Percentiles rank a stretch among this genome's conserved stretches.
Evolutionary conservation across 1,140 invertebrate species (phyloP).

Genomic region (Radopholus similis): DNA sequence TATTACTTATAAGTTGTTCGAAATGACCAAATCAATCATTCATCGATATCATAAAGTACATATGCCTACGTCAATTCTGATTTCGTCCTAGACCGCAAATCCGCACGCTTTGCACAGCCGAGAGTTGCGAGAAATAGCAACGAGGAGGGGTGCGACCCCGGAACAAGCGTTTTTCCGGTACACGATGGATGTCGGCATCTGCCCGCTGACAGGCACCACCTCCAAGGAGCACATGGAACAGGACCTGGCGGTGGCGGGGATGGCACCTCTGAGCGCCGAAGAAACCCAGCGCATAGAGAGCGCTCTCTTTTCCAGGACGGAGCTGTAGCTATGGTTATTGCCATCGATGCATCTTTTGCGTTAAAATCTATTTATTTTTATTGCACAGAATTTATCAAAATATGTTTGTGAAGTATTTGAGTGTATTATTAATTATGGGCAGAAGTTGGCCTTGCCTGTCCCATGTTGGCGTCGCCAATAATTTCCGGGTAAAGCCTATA

Average conservation of each 20-base stretch:
- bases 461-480: too few relatives aligned
- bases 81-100: conserved; percentile 34
- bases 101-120: conserved; percentile 28
- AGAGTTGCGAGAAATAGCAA: conserved; percentile 17
- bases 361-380: too few relatives aligned
- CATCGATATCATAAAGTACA: conserved; percentile 1
- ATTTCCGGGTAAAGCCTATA: too few relatives aligned
- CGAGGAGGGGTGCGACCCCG: conserved; percentile 12
- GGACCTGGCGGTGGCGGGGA: conserved; percentile 27
- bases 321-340: too few relatives aligned
- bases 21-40: background rate
- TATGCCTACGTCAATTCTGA: conserved; percentile 19
- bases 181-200: conserved; percentile 33
- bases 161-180: conserved; percentile 41
- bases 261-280: conserved; percentile 21
- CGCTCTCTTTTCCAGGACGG: background rate
- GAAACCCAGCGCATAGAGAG: conserved; percentile 11
- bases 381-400: too few relatives aligned
- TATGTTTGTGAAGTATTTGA: too few relatives aligned
- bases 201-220: conserved; percentile 36
- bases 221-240: conserved; percentile 33
- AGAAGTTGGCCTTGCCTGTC: too few relatives aligned
- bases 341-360: too few relatives aligned
- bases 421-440: too few relatives aligned
- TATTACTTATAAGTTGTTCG: background rate